Evolutionary conservation across 2,113 vertebrate species (phyloP), one percentile per base, ranked within the genome.

Genomic region (Channa argus): DNA sequence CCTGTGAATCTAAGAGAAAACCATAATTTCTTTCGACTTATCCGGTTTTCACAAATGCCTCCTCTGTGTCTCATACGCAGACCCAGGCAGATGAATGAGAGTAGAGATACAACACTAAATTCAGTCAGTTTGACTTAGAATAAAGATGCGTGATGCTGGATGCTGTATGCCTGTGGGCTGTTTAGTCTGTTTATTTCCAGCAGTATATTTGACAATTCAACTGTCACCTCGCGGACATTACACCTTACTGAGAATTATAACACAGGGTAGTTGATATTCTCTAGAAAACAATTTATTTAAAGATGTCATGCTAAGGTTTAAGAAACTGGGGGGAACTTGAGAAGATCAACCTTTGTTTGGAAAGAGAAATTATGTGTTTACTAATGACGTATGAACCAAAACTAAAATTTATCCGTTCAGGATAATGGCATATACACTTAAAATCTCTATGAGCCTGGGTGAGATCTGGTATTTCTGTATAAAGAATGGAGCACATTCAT

Each of bases 1-100:
- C 50, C 64, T 66, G 71, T 71, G 65, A 68, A 71, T 75, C 52
- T 59, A 83, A 69, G 66, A 34, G 50, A 59, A 63, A 84, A 83
- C 81, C 78, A 36, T 47, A 37, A 37, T 14, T 51, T 65, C 45
- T 3, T 85, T 87, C 63, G 51, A 72, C 52, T 75, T 70, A 61
- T 77, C 67, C 72, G 45, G 56, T 50, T 70, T 79, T 41, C 2
- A 3, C 33, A 65, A 73, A 63, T 6, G 41, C 15, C 46, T 55
- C 47, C 34, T 56, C 9, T 39, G 45, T 69, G n/a, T 73, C 65
- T 11, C 50, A 45, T 65, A 13, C 43, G 50, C 24, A 65, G 51
- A 78, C 63, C 36, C 64, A 71, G 59, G 79, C 63, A 51, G 77
- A 60, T 46, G 43, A 69, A 46, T 59, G 61, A 63, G 55, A 44